Evolutionary conservation across 2,113 vertebrate genomes (phyloP), one percentile per base, ranked within the genome.

Genomic region (Furnarius figulus): DNA sequence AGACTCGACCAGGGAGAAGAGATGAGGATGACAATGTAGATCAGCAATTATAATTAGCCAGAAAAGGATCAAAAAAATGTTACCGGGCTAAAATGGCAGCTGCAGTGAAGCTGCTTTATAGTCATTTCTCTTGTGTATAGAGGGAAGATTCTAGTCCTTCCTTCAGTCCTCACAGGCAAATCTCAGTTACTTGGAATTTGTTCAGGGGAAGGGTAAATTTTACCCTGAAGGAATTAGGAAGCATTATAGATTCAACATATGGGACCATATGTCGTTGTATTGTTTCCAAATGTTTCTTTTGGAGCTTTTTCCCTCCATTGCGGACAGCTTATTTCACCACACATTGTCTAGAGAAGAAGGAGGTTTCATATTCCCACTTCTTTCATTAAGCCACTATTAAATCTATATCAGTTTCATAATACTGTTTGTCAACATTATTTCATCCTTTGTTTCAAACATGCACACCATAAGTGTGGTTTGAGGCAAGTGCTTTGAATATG

Each of bases 261-360:
- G 86, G 79, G 79, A 90, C 92, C 90, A 93, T 95, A 95, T 95
- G 92, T 92, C 68, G 72, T 75, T 78, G 72, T 95, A 95, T 97
- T 92, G 90, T 95, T 96, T 96, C 95, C 96, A 96, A 96, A 96
- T 95, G 83, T 93, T 93, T 92, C 66, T 89, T 87, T 96, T 35
- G 90, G 47, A 88, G 87, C 50, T 88, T 88, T 92, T 92, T 40
- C 31, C 40, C 61, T 96, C 83, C 58, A 23, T 66, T 93, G 89
- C 0, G 0, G 85, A 90, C 72, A 81, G 68, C n/a, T 94, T 86
- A 44, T 94, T 96, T 93, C 65, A 74, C 85, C 72, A 78, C 79
- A 49, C 72, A 67, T 94, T 96, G 82, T 92, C 80, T 89, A 61
- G 76, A 88, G 85, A 89, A 87, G 63, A 85, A 91, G 71, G 58